Percentiles rank a stretch among this genome's conserved stretches.
These are phyloP conservation scores for Pilophorus perplexus DNA, from an alignment of 2,888 invertebrate genomes.

Conservation along the genomic window DNA sequence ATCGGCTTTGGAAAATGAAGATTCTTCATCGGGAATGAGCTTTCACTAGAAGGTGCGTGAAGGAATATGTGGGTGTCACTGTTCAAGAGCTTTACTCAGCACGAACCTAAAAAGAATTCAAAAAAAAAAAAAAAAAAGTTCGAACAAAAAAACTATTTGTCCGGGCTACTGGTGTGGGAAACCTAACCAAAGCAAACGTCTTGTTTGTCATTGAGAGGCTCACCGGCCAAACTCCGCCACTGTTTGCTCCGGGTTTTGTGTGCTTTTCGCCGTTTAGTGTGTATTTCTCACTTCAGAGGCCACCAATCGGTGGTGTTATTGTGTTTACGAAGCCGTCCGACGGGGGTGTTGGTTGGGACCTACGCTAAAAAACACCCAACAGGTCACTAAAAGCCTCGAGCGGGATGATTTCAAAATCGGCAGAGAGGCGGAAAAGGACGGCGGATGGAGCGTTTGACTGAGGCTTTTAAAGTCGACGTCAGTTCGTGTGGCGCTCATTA, in stretches of 20 bases:
- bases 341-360: background rate
- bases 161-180: constrained; percentile 11
- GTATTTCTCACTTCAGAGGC: constrained; percentile 17
- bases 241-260: no score
- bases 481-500: no score
- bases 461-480: no score
- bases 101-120: constrained; percentile 6
- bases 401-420: no score
- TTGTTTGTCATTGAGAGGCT: constrained; percentile 15
- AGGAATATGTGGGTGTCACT: background rate
- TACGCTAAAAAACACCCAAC: constrained; percentile 11
- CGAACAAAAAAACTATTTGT: constrained; percentile 1
- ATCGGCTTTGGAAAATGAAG: no score
- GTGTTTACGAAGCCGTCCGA: constrained; percentile 1
- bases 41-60: no score
- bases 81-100: background rate
- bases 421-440: no score
- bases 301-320: constrained; percentile 18
- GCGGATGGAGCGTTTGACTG: no score
- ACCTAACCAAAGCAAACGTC: constrained; percentile 16
- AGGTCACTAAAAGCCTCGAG: constrained; percentile 10
- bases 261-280: no score
- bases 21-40: no score
- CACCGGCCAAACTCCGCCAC: background rate
- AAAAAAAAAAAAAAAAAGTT: background rate